Base-by-base conservation (phyloP, 2,888 invertebrate genomes). In the Baccha elongata region DNA sequence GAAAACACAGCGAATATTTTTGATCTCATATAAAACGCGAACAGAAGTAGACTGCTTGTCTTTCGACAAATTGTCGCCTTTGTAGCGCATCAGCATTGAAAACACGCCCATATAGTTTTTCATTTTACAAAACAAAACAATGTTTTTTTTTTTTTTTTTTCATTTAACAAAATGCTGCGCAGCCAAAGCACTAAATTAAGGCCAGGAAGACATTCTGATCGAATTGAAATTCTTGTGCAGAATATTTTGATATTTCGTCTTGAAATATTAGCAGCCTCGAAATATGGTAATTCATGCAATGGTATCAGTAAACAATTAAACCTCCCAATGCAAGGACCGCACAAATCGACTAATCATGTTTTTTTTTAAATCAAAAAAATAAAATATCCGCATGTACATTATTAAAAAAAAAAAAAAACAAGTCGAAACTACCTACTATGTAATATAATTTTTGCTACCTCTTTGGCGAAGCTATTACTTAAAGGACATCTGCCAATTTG, bases 21-120 rank as follows among this genome's bases (percentile, higher is more conserved):
- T 23, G 58, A 52, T 72, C 60, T 67, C 71, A 62, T 67, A 81
- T 72, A 76, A 76, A 72, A 67, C 53, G 40, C 81, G 67, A 76
- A 67, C 67, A 76, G 23, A 69, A 67, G 75, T 81, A 81, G 81
- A 81, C 81, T 81, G 81, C 81, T 62, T 81, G 81, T 75, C 81
- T 81, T 81, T 81, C 76, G 35, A 72, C 76, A 65, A 81, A 76
- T 72, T 81, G 81, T 75, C 65, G 69, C 64, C 62, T 53, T 32
- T 73, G 67, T 62, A 40, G 72, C 50, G 29, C 26, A 26, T n/a
- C 26, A 60, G 40, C 50, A 52, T 52, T 75, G 35, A 64, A 53
- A 53, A 35, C 35, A 55, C 73, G 74, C 68, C 68, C 53, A 76
- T 72, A 17, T 42, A 29, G n/a, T 48, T 44, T n/a, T 35, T 13